phyloP scores from a whole-genome alignment of 2,113 vertebrate species.

The Chaetorhynchus papuensis region DNA sequence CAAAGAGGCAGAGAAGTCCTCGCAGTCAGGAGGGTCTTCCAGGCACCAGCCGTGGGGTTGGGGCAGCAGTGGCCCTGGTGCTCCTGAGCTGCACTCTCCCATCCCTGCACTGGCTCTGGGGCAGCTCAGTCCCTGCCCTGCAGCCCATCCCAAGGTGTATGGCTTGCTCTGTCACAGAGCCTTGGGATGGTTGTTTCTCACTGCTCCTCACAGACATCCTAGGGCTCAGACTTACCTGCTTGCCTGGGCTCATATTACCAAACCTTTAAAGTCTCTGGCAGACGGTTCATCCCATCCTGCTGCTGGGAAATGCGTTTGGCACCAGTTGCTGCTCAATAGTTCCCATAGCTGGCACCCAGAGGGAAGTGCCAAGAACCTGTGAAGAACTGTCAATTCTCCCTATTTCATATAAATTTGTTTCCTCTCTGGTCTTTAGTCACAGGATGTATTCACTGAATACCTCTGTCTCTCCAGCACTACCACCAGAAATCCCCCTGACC shows the following conservation, averaged over 20 bases:
- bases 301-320: not conserved
- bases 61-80: not conserved
- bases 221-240: not conserved
- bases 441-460: not conserved
- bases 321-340: not conserved
- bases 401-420: accelerated
- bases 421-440: no score
- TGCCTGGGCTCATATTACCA: accelerated
- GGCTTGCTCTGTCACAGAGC: not conserved
- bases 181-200: not conserved
- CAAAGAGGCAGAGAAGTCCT: not conserved
- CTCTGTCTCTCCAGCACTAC: not conserved
- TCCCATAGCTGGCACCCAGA: not conserved
- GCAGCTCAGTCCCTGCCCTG: not conserved
- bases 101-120: accelerated
- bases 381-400: not conserved
- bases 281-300: not conserved
- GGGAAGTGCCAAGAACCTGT: not conserved
- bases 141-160: not conserved
- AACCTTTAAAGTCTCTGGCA: not conserved
- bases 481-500: not conserved
- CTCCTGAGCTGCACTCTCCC: not conserved
- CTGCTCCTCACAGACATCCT: no score
- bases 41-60: accelerated
- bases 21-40: not conserved